Conservation (phyloP, 2,888 invertebrate species). For the Parnassius glacialis region DNA sequence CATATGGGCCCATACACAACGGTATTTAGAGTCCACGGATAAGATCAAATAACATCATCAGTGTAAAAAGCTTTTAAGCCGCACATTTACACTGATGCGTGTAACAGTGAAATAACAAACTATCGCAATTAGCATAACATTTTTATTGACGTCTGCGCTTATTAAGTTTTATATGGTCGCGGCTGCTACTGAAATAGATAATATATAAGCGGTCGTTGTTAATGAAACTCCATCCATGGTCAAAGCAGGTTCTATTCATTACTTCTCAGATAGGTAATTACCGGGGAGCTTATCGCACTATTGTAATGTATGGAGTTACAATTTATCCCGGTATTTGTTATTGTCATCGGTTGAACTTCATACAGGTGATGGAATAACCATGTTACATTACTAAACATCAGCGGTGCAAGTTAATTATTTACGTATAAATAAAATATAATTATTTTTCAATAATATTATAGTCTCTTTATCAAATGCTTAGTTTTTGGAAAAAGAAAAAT, state of each 20-base stretch:
- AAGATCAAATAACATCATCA: neutral
- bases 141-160: constrained; percentile 52
- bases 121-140: constrained; percentile 46
- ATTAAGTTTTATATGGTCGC: constrained; percentile 49
- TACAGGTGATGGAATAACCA: constrained; percentile 9
- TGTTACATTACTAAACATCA: too few species aligned
- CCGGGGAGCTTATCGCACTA: constrained; percentile 49
- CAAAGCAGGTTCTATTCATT: constrained; percentile 52
- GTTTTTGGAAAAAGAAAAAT: too few species aligned
- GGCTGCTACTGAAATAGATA: constrained; percentile 38
- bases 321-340: constrained; percentile 13
- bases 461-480: too few species aligned
- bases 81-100: neutral
- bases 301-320: constrained; percentile 24
- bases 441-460: too few species aligned
- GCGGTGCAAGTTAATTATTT: too few species aligned
- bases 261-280: constrained; percentile 57
- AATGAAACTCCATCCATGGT: constrained; percentile 59
- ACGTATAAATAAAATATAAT: too few species aligned
- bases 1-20: constrained; percentile 7
- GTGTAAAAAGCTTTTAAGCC: constrained; percentile 9
- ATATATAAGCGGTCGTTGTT: constrained; percentile 44
- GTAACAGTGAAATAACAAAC: constrained; percentile 38
- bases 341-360: neutral
- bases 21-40: constrained; percentile 7